Base-by-base conservation (phyloP, 2,888 invertebrate species). In the Amphipoea lucens region DNA sequence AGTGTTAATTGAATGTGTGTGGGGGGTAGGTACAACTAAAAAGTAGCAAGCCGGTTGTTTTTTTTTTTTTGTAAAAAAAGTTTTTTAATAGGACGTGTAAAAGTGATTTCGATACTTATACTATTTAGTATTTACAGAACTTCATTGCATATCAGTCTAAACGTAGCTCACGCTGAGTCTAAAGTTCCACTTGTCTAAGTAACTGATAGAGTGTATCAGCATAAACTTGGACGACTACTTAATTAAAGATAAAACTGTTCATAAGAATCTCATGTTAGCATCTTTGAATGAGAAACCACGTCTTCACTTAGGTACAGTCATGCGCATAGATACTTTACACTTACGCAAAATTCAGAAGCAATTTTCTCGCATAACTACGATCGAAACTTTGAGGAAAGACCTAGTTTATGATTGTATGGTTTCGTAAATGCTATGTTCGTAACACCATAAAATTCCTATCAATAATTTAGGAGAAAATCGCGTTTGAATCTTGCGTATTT, bases 271-370 rank as follows among this genome's bases (percentile, higher is more conserved):
- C 42, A n/a, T 23, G 40, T 63, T 11, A 23, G 14, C 2, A 9
- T 62, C 54, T 54, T 36, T 70, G 54, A 40, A 69, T 65, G 69
- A 54, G 45, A 69, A 77, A 42, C 29, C 45, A 45, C 23, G 45
- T 77, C 14, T 20, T 29, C 12, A 40, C 17, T n/a, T 48, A 20
- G n/a, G 72, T 23, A 65, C 65, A 23, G 65, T 12, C 65, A 12
- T 11, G 12, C 23, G 12, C 40, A 40, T 65, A 65, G 12, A 65
- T 23, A 23, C 5, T 11, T 12, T 23, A 23, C 2, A 23, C 11
- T 20, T 20, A 11, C 4, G 20, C 11, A 20, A 40, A 40, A 11
- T 40, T 23, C 5, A 12, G 12, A 40, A 65, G 40, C 11, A 0
- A 11, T 40, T 20, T 65, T 40, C 20, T 23, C 20, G 36, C 40